phyloP scores from a whole-genome alignment of 2,888 invertebrate species.

The Dusona sp. region DNA sequence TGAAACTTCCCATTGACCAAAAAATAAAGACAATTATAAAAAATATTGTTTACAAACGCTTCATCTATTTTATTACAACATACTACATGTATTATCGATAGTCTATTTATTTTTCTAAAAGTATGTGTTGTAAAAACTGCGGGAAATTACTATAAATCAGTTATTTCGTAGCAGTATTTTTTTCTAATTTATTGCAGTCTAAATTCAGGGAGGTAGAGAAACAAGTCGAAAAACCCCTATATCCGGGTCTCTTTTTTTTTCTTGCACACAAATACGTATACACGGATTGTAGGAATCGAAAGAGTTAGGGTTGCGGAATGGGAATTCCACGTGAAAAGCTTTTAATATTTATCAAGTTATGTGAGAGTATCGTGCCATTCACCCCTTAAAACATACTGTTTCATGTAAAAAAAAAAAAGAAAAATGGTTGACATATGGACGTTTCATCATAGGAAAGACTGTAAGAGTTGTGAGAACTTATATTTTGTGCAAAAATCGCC shows the following conservation, averaged over 20 bases:
- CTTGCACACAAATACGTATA: not conserved
- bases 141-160: not conserved
- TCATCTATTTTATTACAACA: too few species aligned
- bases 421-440: not conserved
- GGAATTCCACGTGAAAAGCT: not conserved
- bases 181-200: too few species aligned
- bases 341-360: not conserved
- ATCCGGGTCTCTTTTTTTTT: not conserved
- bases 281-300: not conserved
- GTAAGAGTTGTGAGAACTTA: slow-evolving; percentile 23
- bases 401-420: slow-evolving; percentile 5
- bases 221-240: not conserved
- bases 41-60: not conserved
- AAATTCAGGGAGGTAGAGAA: too few species aligned
- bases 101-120: not conserved
- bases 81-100: too few species aligned
- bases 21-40: not conserved
- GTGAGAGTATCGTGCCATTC: slow-evolving; percentile 39
- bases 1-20: not conserved
- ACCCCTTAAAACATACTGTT: slow-evolving; percentile 29
- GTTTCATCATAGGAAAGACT: not conserved
- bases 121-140: not conserved
- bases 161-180: too few species aligned
- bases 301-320: not conserved
- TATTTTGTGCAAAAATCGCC: slow-evolving; percentile 1